phyloP scores from a whole-genome alignment of 2,797 vertebrate species.

The Tragopan temminckii region DNA sequence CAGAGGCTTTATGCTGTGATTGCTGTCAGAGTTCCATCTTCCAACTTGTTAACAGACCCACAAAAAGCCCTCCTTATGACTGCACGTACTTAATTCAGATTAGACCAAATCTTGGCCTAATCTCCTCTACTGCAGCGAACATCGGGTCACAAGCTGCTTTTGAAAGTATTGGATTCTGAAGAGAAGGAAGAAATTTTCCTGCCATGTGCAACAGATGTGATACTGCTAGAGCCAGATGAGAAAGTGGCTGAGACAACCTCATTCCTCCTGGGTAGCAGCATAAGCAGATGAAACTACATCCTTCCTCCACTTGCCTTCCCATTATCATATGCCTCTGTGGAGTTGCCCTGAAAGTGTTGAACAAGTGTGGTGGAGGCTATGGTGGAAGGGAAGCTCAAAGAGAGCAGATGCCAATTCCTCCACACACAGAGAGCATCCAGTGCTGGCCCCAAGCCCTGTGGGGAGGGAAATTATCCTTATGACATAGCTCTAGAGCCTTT shows the following conservation, averaged over 20 bases:
- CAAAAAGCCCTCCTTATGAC: neutral
- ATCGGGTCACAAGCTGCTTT: neutral
- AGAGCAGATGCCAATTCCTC: neutral
- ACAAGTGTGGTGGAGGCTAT: neutral
- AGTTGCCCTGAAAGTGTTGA: neutral
- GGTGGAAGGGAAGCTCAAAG: neutral
- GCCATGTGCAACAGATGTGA: neutral
- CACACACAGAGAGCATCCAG: neutral
- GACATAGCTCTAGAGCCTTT: neutral
- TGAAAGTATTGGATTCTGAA: neutral
- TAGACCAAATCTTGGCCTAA: neutral
- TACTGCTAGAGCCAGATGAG: slow-evolving; percentile 18
- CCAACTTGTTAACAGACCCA: neutral
- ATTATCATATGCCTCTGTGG: neutral
- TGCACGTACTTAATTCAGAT: neutral
- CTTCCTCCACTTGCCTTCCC: neutral
- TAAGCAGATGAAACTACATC: neutral
- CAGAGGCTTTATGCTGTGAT: neutral
- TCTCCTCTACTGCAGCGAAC: neutral
- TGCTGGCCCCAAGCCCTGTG: neutral
- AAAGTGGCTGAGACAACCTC: neutral
- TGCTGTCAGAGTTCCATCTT: neutral
- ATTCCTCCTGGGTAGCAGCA: neutral
- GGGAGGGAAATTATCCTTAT: neutral
- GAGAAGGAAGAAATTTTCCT: neutral